A percentile compares a stretch with the other conserved stretches of the same genome.
Conservation (phyloP, 2,888 invertebrate species). For the Nemoura dubitans region DNA sequence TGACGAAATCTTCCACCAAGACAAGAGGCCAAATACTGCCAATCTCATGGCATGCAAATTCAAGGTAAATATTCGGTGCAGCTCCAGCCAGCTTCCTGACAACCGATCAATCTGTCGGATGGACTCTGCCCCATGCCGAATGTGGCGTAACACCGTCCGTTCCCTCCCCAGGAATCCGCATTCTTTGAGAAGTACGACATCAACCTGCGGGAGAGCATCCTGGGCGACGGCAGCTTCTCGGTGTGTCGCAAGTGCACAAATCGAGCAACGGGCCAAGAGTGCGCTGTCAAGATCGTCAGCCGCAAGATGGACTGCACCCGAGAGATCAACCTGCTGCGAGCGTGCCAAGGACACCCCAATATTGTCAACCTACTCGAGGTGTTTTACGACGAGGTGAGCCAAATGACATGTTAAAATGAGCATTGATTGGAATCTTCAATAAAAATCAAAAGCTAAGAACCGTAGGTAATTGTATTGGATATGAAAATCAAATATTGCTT, state of each 20-base stretch:
- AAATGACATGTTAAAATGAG: not conserved
- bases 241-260: slow-evolving; percentile 84
- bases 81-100: not conserved
- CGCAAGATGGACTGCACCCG: slow-evolving; percentile 71
- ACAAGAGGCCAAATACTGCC: slow-evolving; percentile 63
- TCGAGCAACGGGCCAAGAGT: slow-evolving; percentile 76
- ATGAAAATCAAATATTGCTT: too few relatives aligned
- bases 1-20: slow-evolving; percentile 70
- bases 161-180: slow-evolving; percentile 72
- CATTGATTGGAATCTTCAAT: too few relatives aligned
- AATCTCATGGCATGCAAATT: slow-evolving; percentile 67
- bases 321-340: slow-evolving; percentile 80
- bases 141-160: not conserved
- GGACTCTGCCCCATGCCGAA: not conserved
- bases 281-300: slow-evolving; percentile 88
- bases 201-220: slow-evolving; percentile 71
- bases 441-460: too few relatives aligned
- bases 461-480: too few relatives aligned
- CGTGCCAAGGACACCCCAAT: slow-evolving; percentile 89
- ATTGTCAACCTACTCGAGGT: slow-evolving; percentile 86
- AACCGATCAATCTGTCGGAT: not conserved
- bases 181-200: slow-evolving; percentile 89
- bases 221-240: slow-evolving; percentile 91
- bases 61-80: slow-evolving; percentile 60
- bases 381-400: slow-evolving; percentile 76